phyloP scores from a whole-genome alignment of 2,888 invertebrate species.

The Ormyrus pomaceus region DNA sequence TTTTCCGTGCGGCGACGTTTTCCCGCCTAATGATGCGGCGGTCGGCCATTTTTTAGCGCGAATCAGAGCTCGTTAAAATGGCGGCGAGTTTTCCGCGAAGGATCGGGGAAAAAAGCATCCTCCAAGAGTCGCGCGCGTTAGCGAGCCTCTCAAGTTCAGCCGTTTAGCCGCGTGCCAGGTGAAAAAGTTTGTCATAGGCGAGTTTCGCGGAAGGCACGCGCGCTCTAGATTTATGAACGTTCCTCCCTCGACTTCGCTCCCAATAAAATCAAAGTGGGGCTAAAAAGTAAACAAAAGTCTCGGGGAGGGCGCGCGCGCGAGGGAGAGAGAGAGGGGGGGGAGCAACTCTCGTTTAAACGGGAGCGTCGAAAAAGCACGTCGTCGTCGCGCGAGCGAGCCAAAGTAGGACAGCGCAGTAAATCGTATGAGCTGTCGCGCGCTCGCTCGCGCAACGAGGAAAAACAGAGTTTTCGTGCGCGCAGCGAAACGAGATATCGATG shows the following conservation, averaged over 20 bases:
- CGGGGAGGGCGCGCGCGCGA: not conserved
- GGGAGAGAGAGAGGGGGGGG: not conserved
- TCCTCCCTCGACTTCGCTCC: not conserved
- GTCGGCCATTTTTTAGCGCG: constrained; percentile 8
- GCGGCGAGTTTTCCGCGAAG: constrained; percentile 19
- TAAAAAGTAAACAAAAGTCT: constrained; percentile 42
- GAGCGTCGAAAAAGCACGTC: constrained; percentile 16
- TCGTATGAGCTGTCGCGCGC: constrained; percentile 48
- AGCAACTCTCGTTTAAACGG: constrained; percentile 9
- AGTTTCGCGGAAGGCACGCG: not conserved
- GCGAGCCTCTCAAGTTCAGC: not conserved
- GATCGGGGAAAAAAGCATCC: too few relatives aligned
- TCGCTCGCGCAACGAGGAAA: constrained; percentile 30
- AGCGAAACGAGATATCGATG: constrained; percentile 38
- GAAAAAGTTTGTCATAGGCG: constrained; percentile 5
- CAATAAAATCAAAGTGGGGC: constrained; percentile 23
- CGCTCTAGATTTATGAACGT: constrained; percentile 35
- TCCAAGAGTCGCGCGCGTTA: too few relatives aligned
- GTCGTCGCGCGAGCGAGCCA: constrained; percentile 15
- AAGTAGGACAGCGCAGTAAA: constrained; percentile 54
- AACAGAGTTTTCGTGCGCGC: constrained; percentile 36
- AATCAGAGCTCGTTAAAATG: constrained; percentile 24
- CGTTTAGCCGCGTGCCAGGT: not conserved
- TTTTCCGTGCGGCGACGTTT: not conserved
- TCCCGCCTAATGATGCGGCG: constrained; percentile 5